Percentiles rank a stretch among this genome's conserved stretches.
Evolutionary conservation across 1,140 invertebrate species (phyloP).

Genomic region (Leucophenga varia): DNA sequence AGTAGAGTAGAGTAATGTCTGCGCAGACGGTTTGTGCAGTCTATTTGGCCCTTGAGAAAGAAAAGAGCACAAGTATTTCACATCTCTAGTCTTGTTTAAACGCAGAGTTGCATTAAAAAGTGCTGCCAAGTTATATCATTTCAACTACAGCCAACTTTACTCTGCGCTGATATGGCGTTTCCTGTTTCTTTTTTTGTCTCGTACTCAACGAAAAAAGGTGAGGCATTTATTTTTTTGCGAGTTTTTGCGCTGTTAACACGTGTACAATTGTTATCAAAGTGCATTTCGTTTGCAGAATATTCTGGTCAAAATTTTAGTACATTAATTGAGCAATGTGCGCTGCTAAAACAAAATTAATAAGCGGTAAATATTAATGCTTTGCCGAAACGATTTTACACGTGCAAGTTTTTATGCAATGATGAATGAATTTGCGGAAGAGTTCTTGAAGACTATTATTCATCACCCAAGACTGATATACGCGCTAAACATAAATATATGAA

Average conservation of each 20-base stretch:
- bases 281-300: background rate
- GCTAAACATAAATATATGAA: conserved; percentile 1
- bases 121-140: too few relatives aligned
- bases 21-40: too few relatives aligned
- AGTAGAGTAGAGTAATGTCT: too few relatives aligned
- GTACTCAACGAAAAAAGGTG: conserved; percentile 20
- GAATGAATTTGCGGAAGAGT: conserved; percentile 44
- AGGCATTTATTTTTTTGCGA: conserved; percentile 15
- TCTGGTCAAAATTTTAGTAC: background rate
- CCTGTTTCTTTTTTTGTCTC: conserved; percentile 27
- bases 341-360: conserved; percentile 1
- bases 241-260: conserved; percentile 19
- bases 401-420: conserved; percentile 23
- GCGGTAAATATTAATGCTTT: conserved; percentile 6
- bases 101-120: too few relatives aligned
- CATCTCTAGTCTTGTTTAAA: too few relatives aligned
- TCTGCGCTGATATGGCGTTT: conserved; percentile 15
- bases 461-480: conserved; percentile 38
- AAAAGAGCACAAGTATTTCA: too few relatives aligned
- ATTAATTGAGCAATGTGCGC: conserved; percentile 1
- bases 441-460: conserved; percentile 55
- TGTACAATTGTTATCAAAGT: conserved; percentile 12
- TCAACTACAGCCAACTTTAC: conserved; percentile 7
- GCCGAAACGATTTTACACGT: conserved; percentile 12
- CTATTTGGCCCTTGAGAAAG: too few relatives aligned